Evolutionary conservation across 2,888 invertebrate genomes (phyloP), one percentile per base, ranked within the genome.

Genomic region (Trichogramma evanescens): DNA sequence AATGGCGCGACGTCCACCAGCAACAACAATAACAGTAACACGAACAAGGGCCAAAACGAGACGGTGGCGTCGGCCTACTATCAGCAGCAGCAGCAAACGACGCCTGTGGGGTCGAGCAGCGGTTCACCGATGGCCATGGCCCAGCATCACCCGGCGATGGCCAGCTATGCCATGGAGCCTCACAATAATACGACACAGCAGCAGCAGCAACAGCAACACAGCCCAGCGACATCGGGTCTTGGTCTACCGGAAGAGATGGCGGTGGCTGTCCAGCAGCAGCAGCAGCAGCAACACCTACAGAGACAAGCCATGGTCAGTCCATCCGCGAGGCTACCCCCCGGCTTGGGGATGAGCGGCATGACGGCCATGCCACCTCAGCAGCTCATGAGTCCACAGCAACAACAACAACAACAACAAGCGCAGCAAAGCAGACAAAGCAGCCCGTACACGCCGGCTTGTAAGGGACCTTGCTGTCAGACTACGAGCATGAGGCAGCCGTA

Each of bases 381-480:
- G 4, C 57, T 62, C 51, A 52, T 8, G 54, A 52, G 0, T 42
- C 46, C 2, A 51, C 57, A 4, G 56, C 56, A n/a, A 63, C 65
- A 51, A 62, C 66, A 45, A 49, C 63, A 0, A 63, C 55, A 45
- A 13, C 60, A 46, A 6, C 58, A 4, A 42, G 8, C 5, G 45
- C 40, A 4, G 10, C 56, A 0, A 26, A 41, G 50, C 4, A 67
- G 63, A 10, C 69, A 73, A 50, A 67, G 70, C 56, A 66, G 65
- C 4, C 56, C 66, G 3, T 64, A 65, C 43, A 65, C 69, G 38
- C 68, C 66, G 5, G 61, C 73, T 3, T 77, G 77, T 45, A 76
- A 76, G 54, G 75, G 70, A n/a, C 63, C 70, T 4, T 77, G 77
- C 46, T 76, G 76, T 54, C 71, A 72, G 61, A 67, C 66, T 8